Conservation (phyloP, 2,888 invertebrate species). For the Drosophila anomalipes region DNA sequence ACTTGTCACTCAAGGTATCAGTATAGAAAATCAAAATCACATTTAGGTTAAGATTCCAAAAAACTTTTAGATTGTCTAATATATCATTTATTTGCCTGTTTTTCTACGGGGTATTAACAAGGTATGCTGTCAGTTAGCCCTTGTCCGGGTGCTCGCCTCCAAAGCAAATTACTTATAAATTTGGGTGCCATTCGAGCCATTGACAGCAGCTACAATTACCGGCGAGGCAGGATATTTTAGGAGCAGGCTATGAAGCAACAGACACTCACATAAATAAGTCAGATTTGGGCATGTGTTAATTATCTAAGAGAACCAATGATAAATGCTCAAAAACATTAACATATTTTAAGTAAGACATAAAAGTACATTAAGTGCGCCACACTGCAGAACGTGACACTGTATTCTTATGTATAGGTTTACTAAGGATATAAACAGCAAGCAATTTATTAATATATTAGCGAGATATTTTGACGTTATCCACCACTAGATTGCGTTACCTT, state of each 20-base stretch:
- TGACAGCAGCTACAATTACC: constrained; percentile 76
- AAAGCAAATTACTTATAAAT: constrained; percentile 67
- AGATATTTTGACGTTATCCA: neutral
- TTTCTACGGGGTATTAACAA: constrained; percentile 30
- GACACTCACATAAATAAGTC: constrained; percentile 80
- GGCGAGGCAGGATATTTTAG: constrained; percentile 33
- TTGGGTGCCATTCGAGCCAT: constrained; percentile 69
- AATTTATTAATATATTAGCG: neutral
- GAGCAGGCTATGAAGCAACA: constrained; percentile 32
- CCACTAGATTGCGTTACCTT: neutral
- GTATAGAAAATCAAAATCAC: neutral
- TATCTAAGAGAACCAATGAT: constrained; percentile 53
- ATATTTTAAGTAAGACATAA: constrained; percentile 37
- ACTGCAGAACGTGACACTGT: neutral
- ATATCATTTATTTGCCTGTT: neutral
- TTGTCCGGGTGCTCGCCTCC: constrained; percentile 7
- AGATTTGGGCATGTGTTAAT: constrained; percentile 80
- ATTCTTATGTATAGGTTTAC: too few relatives aligned
- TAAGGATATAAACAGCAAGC: neutral
- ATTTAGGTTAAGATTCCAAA: neutral
- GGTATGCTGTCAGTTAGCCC: constrained; percentile 31
- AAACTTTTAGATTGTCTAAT: neutral
- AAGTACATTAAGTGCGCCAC: neutral
- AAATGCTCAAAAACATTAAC: constrained; percentile 36
- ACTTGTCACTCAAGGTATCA: neutral